phyloP scores from a whole-genome alignment of 2,113 vertebrate genomes.

The Istiophorus platypterus region DNA sequence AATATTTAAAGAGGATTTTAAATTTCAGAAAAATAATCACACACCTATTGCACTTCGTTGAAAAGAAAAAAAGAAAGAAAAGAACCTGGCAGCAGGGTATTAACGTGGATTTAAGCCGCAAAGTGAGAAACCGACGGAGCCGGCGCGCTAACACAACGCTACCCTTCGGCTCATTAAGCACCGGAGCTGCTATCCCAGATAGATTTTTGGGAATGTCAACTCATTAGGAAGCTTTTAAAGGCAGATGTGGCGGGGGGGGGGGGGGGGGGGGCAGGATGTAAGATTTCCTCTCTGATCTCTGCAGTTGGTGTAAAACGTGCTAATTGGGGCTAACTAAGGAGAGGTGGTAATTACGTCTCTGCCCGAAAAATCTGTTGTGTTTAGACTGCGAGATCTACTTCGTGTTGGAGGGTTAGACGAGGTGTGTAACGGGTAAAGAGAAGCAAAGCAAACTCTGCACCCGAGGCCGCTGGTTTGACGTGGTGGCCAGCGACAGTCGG shows the following conservation, averaged over 20 bases:
- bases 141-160: slow-evolving; percentile 34
- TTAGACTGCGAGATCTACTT: neutral
- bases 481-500: no score
- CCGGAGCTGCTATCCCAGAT: slow-evolving; percentile 9
- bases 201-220: slow-evolving; percentile 14
- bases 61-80: no score
- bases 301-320: neutral
- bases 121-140: slow-evolving; percentile 39
- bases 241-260: no score
- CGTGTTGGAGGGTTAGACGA: neutral
- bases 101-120: slow-evolving; percentile 48
- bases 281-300: slow-evolving; percentile 53
- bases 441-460: neutral
- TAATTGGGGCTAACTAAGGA: slow-evolving; percentile 53
- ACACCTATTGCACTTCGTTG: slow-evolving; percentile 34
- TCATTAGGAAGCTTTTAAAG: slow-evolving; percentile 37
- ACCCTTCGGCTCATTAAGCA: slow-evolving; percentile 54
- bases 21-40: slow-evolving; percentile 11
- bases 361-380: slow-evolving; percentile 7
- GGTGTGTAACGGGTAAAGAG: neutral
- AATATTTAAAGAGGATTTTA: neutral
- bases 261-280: slow-evolving; percentile 21
- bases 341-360: slow-evolving; percentile 23
- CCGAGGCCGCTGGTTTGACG: no score
- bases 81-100: slow-evolving; percentile 9